phyloP scores from a whole-genome alignment of 2,113 vertebrate genomes.

The Ictidomys tridecemlineatus region DNA sequence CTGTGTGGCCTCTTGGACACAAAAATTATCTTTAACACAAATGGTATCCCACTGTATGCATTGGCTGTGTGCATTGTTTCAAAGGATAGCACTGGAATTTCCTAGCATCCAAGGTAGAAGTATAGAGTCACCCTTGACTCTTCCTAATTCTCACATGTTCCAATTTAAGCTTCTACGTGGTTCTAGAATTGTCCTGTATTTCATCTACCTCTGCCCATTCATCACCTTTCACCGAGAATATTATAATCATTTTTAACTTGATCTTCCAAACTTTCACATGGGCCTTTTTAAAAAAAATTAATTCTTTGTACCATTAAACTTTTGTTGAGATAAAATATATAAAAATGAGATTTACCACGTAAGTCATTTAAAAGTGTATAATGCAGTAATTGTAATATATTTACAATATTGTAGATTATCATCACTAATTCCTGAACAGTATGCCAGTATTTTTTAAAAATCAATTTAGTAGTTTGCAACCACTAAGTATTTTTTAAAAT shows the following conservation, averaged over 20 bases:
- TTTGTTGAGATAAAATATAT: conserved; percentile 6
- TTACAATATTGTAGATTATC: background rate
- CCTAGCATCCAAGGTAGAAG: background rate
- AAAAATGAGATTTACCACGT: background rate
- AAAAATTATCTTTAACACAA: background rate
- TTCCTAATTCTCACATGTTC: background rate
- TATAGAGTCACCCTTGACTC: background rate
- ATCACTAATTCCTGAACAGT: background rate
- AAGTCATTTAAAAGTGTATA: background rate
- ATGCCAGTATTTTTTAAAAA: background rate
- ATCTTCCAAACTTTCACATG: background rate
- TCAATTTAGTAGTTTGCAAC: background rate
- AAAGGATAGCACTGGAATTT: too few relatives aligned
- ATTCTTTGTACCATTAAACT: background rate
- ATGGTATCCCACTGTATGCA: background rate
- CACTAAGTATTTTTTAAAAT: background rate
- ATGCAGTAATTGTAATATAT: background rate
- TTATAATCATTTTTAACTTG: background rate
- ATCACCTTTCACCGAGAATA: background rate
- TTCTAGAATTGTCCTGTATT: background rate
- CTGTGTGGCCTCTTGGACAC: background rate
- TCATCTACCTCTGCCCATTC: background rate
- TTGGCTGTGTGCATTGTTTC: background rate
- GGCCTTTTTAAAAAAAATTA: background rate
- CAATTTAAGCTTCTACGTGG: background rate